phyloP scores from a whole-genome alignment of 2,113 vertebrate genomes.

The Lepus timidus region DNA sequence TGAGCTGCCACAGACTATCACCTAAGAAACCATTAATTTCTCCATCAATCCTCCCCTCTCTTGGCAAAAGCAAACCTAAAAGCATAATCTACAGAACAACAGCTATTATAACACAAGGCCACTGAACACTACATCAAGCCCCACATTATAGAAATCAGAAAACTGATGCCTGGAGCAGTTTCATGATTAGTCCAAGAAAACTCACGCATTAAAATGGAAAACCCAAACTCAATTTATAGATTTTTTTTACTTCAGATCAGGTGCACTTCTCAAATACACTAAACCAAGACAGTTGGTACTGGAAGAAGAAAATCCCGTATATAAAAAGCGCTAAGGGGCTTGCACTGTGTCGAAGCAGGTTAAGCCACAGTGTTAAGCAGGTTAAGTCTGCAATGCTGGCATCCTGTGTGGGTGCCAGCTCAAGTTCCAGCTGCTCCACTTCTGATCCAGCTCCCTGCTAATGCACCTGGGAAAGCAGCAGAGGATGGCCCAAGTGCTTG shows the following conservation, averaged over 20 bases:
- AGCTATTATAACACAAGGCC: background rate
- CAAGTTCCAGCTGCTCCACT: no score
- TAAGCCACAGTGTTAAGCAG: no score
- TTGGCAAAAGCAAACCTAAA: slow-evolving; percentile 57
- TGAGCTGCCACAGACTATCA: slow-evolving; percentile 45
- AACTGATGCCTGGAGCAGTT: slow-evolving; percentile 23
- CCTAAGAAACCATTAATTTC: background rate
- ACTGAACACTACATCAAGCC: background rate
- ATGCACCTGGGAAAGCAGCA: no score
- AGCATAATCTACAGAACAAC: slow-evolving; percentile 47
- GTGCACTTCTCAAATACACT: background rate
- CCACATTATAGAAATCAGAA: slow-evolving; percentile 21
- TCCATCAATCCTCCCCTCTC: slow-evolving; percentile 26
- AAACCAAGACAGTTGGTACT: background rate
- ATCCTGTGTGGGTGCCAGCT: no score
- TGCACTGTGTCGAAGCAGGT: no score
- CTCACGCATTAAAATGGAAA: slow-evolving; percentile 12
- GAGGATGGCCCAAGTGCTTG: no score
- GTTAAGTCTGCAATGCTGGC: no score
- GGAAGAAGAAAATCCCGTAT: no score
- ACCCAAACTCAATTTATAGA: slow-evolving; percentile 8
- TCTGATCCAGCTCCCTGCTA: no score
- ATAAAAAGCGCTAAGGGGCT: no score
- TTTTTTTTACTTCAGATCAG: slow-evolving; percentile 25
- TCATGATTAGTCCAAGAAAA: background rate